Evolutionary conservation across 2,113 vertebrate species (phyloP).

Genomic region (Pluvialis apricaria): DNA sequence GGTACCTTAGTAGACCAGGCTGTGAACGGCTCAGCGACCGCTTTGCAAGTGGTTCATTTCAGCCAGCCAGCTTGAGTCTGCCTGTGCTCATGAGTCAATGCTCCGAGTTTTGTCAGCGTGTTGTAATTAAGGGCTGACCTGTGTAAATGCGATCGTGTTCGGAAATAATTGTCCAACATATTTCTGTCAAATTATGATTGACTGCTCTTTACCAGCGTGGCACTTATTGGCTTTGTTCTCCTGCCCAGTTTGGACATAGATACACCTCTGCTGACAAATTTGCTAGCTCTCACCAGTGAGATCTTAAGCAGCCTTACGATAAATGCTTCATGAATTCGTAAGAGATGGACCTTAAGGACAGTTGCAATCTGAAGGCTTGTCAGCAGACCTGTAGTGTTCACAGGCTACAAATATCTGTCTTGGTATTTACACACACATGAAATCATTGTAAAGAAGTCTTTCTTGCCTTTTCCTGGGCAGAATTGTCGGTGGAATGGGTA

Average conservation of each 20-base stretch:
- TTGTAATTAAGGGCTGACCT: not conserved
- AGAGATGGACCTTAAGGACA: not conserved
- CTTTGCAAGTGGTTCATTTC: not conserved
- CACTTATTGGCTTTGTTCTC: not conserved
- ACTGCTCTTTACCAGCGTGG: not conserved
- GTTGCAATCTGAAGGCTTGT: not conserved
- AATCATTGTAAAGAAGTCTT: not conserved
- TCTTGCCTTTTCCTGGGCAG: not conserved
- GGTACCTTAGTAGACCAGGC: not conserved
- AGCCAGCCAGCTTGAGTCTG: not conserved
- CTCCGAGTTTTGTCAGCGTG: not conserved
- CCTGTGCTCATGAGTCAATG: not conserved
- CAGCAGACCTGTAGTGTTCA: not conserved
- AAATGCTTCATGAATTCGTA: not conserved
- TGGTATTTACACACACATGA: not conserved
- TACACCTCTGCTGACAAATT: not conserved
- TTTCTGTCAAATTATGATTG: not conserved
- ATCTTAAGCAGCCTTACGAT: not conserved
- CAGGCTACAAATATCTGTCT: not conserved
- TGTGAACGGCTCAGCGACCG: not conserved
- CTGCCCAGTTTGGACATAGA: not conserved
- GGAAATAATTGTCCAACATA: not conserved
- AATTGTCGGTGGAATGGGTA: not conserved
- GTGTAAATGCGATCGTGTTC: accelerated
- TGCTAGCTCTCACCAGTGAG: not conserved